Base-by-base conservation (phyloP, 2,113 vertebrate species). In the Globicephala melas region DNA sequence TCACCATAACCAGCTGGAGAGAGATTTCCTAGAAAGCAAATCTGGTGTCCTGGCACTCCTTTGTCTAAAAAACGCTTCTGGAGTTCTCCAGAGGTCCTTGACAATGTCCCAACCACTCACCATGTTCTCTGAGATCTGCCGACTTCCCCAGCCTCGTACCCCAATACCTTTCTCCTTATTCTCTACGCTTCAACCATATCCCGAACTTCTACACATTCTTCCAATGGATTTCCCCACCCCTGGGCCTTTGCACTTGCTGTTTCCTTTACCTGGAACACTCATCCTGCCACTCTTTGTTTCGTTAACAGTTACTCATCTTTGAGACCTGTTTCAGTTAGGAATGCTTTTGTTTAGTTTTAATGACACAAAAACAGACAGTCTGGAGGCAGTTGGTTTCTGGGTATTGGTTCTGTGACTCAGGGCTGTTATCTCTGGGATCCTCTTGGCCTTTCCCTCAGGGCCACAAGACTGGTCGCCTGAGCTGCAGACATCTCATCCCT, bases 321-420 rank as follows among this genome's bases (percentile, higher is more conserved):
- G 58, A 91, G 87, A 38, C 9, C 68, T 77, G 53, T 47, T 55
- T 70, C 68, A 44, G 10, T 76, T 53, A 23, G 17, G 2, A 62
- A 33, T 68, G 67, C 50, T 76, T 91, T 62, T 65, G 38, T 47
- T 62, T 53, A 67, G 47, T 82, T 87, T 33, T 2, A 73, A 38
- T 26, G 44, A 14, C 74, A 81, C 15, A 58, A 85, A 83, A 65
- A 44, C 18, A 38, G 65, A 76, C 31, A 76, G 36, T 47, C 92
- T 73, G 85, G 70, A 74, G 87, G 47, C 58, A 67, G 55, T 81
- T 76, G 76, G 26, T 79, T 44, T 94, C 86, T 71, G 15, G 17
- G 63, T 79, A 5, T 31, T 3, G n/a, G 67, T 60, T 68, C 68
- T 88, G 11, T 76, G 50, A 76, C 31, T 92, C 73, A 68, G 50